Base-by-base conservation (phyloP, 2,797 vertebrate species). In the Neostethus bicornis region DNA sequence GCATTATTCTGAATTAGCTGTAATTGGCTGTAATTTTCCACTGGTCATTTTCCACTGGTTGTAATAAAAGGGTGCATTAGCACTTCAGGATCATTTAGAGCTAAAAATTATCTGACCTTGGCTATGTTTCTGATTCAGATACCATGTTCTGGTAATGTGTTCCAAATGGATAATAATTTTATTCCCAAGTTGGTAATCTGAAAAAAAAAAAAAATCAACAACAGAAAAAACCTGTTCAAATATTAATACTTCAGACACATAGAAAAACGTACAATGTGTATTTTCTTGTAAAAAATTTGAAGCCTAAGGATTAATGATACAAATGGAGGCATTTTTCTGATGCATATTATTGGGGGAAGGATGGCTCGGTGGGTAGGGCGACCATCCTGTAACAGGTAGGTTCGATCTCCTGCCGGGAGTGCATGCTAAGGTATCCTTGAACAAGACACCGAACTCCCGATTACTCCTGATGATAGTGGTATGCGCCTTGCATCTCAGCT, bases 11-110 rank as follows among this genome's bases (percentile, higher is more conserved):
- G 26, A 64, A 48, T 57, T 56, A 50, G 12, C 7, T 60, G 8
- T 54, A 29, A 59, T 66, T 32, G 57, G 26, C 31, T 34, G 24
- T 51, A 50, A 61, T 61, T 54, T 42, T 39, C 42, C 42, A 52
- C 25, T 47, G 54, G 54, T 47, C 21, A 17, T 58, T 58, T 51
- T 45, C 29, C 10, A 49, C 16, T 32, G 31, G 39, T n/a, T 61
- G 6, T 26, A 64, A 45, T 52, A 31, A 67, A 51, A 61, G 5
- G 32, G n/a, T 45, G 9, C 14, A 35, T 56, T 21, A 38, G 17
- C n/a, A 51, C 28, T 52, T 62, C 5, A 20, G 23, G 32, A 37
- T 17, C 1, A 1, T n/a, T 49, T 13, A 38, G 10, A 35, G 13
- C 61, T 48, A 17, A 7, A 41, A 61, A 43, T 21, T 9, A n/a